Evolutionary conservation across 2,797 vertebrate genomes (phyloP).

Genomic region (Hemitrygon akajei): DNA sequence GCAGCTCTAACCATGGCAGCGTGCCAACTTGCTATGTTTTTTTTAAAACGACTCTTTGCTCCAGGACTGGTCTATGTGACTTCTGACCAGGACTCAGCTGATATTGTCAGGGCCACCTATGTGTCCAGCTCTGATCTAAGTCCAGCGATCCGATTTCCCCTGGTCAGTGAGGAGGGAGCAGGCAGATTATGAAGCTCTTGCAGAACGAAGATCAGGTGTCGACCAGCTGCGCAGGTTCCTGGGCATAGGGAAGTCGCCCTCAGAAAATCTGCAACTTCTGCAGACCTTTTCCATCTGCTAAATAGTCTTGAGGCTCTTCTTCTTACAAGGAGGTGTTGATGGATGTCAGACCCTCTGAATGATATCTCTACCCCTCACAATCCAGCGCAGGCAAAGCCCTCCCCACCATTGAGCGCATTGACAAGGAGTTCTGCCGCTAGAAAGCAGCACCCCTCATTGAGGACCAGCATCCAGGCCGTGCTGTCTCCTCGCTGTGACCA

Average conservation of each 20-base stretch:
- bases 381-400: no score
- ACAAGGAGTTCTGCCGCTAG: no score
- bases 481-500: no score
- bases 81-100: no score
- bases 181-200: background rate
- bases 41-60: background rate
- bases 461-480: no score
- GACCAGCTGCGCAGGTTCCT: background rate
- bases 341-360: background rate
- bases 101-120: no score
- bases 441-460: no score
- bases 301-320: background rate
- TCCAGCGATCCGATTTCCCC: background rate
- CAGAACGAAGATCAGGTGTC: background rate
- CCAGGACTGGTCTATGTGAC: background rate
- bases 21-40: background rate
- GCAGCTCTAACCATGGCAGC: background rate
- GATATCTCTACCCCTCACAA: background rate
- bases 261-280: background rate
- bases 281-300: background rate
- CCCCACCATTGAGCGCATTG: no score
- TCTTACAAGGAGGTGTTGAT: background rate
- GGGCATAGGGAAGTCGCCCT: background rate
- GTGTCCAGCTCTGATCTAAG: background rate
- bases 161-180: background rate